Conservation (phyloP, 2,888 invertebrate genomes). For the Myathropa florea region DNA sequence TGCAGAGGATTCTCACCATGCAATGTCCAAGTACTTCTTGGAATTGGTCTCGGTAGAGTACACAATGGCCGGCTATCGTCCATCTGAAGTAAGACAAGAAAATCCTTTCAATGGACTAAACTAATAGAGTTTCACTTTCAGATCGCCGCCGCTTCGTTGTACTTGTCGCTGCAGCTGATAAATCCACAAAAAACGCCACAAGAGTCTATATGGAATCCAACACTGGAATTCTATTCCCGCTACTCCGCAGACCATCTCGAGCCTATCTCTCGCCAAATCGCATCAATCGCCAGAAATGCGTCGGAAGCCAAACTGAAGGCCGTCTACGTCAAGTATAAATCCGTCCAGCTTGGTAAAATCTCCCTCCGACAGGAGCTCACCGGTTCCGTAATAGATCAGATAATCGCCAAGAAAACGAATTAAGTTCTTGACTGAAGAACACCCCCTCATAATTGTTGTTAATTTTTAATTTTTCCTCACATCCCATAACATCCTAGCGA, state of each 20-base stretch:
- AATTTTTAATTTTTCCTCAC: constrained; percentile 10
- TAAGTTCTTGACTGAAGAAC: background rate
- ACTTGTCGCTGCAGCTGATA: constrained; percentile 77
- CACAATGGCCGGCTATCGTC: constrained; percentile 87
- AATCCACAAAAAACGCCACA: constrained; percentile 77
- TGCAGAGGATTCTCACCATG: constrained; percentile 85
- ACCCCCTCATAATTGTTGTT: constrained; percentile 6
- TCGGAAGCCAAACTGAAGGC: constrained; percentile 87
- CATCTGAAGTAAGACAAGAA: constrained; percentile 92
- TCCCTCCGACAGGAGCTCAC: constrained; percentile 84
- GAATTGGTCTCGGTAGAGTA: constrained; percentile 93
- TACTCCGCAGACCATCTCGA: constrained; percentile 87
- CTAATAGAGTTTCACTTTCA: constrained; percentile 59
- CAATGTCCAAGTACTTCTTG: constrained; percentile 94
- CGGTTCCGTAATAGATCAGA: constrained; percentile 76
- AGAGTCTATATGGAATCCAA: constrained; percentile 86
- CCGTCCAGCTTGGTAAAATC: constrained; percentile 84
- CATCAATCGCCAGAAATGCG: constrained; percentile 86
- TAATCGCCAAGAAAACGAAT: constrained; percentile 71
- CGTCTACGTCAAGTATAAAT: constrained; percentile 86
- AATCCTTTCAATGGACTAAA: constrained; percentile 16
- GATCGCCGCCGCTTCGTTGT: constrained; percentile 79
- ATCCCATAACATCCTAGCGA: background rate
- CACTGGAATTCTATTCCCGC: constrained; percentile 88
- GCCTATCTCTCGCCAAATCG: constrained; percentile 86